Evolutionary conservation across 2,113 vertebrate genomes (phyloP).

Genomic region (Kobus ellipsiprymnus): DNA sequence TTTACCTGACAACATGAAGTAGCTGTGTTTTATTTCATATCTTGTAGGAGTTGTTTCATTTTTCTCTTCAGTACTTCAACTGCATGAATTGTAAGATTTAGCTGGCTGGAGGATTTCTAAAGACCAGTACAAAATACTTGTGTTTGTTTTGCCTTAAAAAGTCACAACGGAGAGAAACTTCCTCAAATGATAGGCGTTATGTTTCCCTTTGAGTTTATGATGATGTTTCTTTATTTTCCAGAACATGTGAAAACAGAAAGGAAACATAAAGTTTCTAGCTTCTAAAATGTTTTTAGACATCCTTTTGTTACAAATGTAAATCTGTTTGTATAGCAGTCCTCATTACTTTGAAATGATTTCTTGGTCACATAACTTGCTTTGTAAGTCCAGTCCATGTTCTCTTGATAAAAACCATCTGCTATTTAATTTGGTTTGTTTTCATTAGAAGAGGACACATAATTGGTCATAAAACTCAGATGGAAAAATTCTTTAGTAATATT

Average conservation of each 20-base stretch:
- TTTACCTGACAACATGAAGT: conserved; percentile 77
- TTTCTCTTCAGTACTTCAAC: conserved; percentile 77
- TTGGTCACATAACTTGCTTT: conserved; percentile 79
- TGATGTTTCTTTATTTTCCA: conserved; percentile 75
- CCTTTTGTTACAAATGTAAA: conserved; percentile 71
- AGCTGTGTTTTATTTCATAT: conserved; percentile 77
- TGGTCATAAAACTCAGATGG: conserved; percentile 72
- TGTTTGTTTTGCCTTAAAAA: conserved; percentile 71
- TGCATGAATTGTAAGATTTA: conserved; percentile 74
- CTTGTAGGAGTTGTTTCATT: conserved; percentile 73
- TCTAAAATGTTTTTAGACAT: conserved; percentile 73
- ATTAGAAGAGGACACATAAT: conserved; percentile 77
- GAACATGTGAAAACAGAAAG: conserved; percentile 56
- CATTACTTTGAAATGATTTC: conserved; percentile 76
- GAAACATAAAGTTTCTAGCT: conserved; percentile 65
- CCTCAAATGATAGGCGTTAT: conserved; percentile 75
- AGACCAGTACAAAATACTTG: conserved; percentile 59
- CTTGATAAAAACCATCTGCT: conserved; percentile 77
- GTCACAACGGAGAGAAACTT: conserved; percentile 71
- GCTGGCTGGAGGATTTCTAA: conserved; percentile 74
- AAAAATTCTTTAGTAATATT: conserved; percentile 78
- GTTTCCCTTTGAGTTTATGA: conserved; percentile 72
- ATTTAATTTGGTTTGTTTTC: conserved; percentile 80
- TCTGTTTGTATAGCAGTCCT: conserved; percentile 76
- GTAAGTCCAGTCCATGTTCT: conserved; percentile 79